Evolutionary conservation across 2,888 invertebrate species (phyloP).

Genomic region (Melieria omissa): DNA sequence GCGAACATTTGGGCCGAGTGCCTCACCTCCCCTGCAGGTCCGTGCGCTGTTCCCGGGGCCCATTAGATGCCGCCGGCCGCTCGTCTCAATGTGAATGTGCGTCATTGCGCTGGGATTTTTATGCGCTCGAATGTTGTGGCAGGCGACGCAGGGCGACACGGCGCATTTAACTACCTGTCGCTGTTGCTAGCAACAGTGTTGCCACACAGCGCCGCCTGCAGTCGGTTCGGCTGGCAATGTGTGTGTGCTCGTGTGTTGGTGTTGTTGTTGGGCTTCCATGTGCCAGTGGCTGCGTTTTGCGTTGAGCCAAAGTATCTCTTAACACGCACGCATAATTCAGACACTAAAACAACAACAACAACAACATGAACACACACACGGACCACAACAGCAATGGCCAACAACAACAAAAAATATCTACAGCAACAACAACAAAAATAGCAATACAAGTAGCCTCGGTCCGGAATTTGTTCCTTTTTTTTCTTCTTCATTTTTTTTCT

Average conservation of each 20-base stretch:
- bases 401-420: constrained; percentile 13
- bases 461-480: constrained; percentile 29
- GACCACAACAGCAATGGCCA: neutral
- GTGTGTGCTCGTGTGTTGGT: constrained; percentile 24
- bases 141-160: too few species aligned
- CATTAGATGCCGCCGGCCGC: too few species aligned
- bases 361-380: too few species aligned
- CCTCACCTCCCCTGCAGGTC: too few species aligned
- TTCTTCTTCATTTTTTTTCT: neutral
- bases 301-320: constrained; percentile 45
- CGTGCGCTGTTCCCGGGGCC: too few species aligned
- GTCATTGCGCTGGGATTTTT: too few species aligned
- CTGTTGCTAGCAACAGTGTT: constrained; percentile 7
- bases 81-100: too few species aligned
- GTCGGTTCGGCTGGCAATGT: constrained; percentile 4
- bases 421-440: constrained; percentile 18
- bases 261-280: constrained; percentile 35
- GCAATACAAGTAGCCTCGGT: constrained; percentile 17
- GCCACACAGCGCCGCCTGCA: neutral
- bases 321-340: constrained; percentile 48
- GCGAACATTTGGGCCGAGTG: too few species aligned
- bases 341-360: neutral
- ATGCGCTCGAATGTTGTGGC: too few species aligned
- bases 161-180: neutral
- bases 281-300: constrained; percentile 35